phyloP scores from a whole-genome alignment of 2,888 invertebrate genomes.

The Phortica okadai region DNA sequence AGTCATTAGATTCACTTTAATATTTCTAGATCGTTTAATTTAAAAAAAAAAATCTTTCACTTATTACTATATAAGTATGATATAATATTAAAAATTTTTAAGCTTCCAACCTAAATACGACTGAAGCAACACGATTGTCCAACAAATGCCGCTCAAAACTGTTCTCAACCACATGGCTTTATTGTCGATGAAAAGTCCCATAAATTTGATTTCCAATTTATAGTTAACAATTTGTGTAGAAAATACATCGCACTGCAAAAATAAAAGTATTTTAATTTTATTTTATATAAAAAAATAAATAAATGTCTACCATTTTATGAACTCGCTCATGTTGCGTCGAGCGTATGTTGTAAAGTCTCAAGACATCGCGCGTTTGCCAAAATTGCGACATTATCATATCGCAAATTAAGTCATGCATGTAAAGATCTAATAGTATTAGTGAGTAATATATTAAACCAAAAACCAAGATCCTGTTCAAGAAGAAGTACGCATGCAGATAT shows the following conservation, averaged over 20 bases:
- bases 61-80: background rate
- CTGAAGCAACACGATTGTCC: constrained; percentile 5
- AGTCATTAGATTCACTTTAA: no score
- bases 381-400: constrained; percentile 1
- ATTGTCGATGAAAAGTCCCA: background rate
- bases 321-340: background rate
- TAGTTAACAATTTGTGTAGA: constrained; percentile 5
- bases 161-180: background rate
- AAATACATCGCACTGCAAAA: constrained; percentile 13
- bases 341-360: background rate
- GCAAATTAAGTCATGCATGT: constrained; percentile 8
- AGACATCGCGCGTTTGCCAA: background rate
- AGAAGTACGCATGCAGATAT: background rate
- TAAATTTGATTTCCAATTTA: background rate
- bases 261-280: background rate
- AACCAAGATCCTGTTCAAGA: no score
- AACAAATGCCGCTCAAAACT: background rate
- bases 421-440: background rate
- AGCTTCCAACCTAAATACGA: background rate
- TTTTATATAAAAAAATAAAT: constrained; percentile 3
- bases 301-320: constrained; percentile 5
- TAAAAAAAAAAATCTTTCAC: no score
- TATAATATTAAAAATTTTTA: background rate
- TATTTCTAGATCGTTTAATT: no score
- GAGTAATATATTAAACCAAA: background rate